Base-by-base conservation (phyloP, 2,888 invertebrate genomes). In the Pristionchus arcanus region DNA sequence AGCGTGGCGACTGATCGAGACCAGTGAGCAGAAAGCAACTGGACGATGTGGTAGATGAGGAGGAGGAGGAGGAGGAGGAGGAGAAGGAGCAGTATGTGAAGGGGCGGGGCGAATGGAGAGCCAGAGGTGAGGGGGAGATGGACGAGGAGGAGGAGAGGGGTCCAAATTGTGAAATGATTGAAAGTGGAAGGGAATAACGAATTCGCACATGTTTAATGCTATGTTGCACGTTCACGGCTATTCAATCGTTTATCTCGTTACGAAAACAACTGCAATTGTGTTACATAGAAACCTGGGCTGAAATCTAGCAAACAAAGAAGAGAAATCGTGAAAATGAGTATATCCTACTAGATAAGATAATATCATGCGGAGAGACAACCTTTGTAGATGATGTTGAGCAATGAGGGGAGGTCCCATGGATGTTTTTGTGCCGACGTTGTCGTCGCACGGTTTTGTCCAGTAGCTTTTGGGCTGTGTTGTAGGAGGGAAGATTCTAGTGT, bases 81-180 rank as follows among this genome's bases (percentile, higher is more conserved):
- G 34, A 25, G 21, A 34, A 31, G 59, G 84, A 25, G 84, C 53
- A n/a, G n/a, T 7, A 31, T 19, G 49, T 15, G 59, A 34, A 21
- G 49, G 59, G 59, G 74, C 7, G 5, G 28, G 59, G 59, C 34
- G 59, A n/a, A n/a, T n/a, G n/a, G n/a, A n/a, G n/a, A n/a, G n/a
- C n/a, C n/a, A n/a, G n/a, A n/a, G n/a, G n/a, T n/a, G n/a, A n/a
- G 59, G 59, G 13, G 66, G 37, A n/a, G 77, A 25, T 53, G 71
- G 37, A 63, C n/a, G 42, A 87, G 37, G 7, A 89, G 74, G 31
- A 90, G 77, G 68, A 81, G 66, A 49, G 90, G 68, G 68, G 68
- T n/a, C n/a, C n/a, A n/a, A n/a, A n/a, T n/a, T n/a, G n/a, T n/a
- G n/a, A n/a, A n/a, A n/a, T n/a, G n/a, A n/a, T n/a, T n/a, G n/a